Evolutionary conservation across 2,797 vertebrate species (phyloP).

Genomic region (Hyperoplus immaculatus): DNA sequence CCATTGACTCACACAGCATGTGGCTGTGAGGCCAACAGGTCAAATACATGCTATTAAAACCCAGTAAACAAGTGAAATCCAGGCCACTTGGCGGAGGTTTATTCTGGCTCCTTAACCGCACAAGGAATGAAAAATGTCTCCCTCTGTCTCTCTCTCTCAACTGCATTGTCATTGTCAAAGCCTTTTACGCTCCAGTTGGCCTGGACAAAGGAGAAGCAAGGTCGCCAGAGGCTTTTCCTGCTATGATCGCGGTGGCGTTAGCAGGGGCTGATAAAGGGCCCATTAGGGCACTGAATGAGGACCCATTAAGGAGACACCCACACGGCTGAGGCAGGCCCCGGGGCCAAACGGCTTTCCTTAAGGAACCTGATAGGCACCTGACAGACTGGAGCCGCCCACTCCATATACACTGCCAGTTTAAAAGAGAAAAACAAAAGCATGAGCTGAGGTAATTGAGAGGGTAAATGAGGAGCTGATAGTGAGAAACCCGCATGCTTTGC

Average conservation of each 20-base stretch:
- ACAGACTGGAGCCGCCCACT: constrained; percentile 36
- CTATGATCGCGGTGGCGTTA: constrained; percentile 73
- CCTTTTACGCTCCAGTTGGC: constrained; percentile 82
- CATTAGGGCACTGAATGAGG: constrained; percentile 81
- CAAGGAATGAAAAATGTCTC: constrained; percentile 62
- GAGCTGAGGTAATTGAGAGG: constrained; percentile 2
- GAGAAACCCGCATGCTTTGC: not conserved
- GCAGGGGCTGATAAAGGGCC: constrained; percentile 76
- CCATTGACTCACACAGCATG: constrained; percentile 4
- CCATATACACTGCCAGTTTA: not conserved
- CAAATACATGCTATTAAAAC: constrained; percentile 59
- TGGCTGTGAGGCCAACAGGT: constrained; percentile 40
- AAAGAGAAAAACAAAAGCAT: constrained; percentile 21
- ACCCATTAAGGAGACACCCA: constrained; percentile 81
- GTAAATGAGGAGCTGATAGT: constrained; percentile 2
- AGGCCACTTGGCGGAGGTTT: constrained; percentile 15
- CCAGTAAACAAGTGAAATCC: constrained; percentile 62
- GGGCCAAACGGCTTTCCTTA: constrained; percentile 56
- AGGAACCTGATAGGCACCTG: constrained; percentile 64
- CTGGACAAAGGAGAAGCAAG: constrained; percentile 72
- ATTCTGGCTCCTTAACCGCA: constrained; percentile 40
- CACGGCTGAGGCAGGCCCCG: constrained; percentile 67
- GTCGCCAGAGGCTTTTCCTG: constrained; percentile 77
- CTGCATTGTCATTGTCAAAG: constrained; percentile 73
- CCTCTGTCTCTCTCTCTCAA: constrained; percentile 31